A percentile compares a stretch with the other conserved stretches of the same genome.
phyloP scores from a whole-genome alignment of 2,113 vertebrate species.

The Malurus elegans region DNA sequence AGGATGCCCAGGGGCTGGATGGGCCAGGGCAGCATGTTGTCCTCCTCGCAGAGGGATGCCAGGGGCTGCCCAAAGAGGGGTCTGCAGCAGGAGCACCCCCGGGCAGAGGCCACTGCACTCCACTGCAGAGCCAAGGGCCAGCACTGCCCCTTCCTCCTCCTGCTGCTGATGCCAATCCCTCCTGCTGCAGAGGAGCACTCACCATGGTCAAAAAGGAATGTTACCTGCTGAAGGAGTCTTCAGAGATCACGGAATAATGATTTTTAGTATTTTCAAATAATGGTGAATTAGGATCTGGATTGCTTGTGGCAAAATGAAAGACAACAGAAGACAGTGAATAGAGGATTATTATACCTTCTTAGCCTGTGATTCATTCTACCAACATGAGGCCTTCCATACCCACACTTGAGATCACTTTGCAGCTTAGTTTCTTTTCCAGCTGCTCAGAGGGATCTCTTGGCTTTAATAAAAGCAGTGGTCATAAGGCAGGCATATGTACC shows the following conservation, averaged over 20 bases:
- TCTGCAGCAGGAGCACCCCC: background rate
- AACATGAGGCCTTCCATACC: background rate
- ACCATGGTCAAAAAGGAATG: background rate
- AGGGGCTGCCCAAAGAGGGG: background rate
- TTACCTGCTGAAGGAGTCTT: background rate
- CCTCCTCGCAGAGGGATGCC: background rate
- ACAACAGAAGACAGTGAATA: background rate
- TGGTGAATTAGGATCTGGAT: background rate
- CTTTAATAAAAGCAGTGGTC: background rate
- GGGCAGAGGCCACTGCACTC: background rate
- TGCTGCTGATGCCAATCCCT: background rate
- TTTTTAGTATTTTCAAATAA: background rate
- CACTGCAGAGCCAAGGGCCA: background rate
- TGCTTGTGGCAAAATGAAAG: background rate
- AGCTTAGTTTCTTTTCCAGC: background rate
- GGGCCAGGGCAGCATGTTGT: background rate
- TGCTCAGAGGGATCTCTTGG: background rate
- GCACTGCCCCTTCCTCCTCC: background rate
- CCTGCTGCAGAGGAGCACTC: rapidly evolving
- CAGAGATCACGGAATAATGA: background rate
- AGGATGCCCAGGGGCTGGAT: background rate
- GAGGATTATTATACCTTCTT: background rate
- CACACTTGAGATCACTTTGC: background rate
- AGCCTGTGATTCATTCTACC: background rate
- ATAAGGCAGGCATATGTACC: background rate